These are phyloP conservation scores for Temnothorax unifasciatus DNA, from an alignment of 2,888 invertebrate genomes.

Conservation along the genomic window DNA sequence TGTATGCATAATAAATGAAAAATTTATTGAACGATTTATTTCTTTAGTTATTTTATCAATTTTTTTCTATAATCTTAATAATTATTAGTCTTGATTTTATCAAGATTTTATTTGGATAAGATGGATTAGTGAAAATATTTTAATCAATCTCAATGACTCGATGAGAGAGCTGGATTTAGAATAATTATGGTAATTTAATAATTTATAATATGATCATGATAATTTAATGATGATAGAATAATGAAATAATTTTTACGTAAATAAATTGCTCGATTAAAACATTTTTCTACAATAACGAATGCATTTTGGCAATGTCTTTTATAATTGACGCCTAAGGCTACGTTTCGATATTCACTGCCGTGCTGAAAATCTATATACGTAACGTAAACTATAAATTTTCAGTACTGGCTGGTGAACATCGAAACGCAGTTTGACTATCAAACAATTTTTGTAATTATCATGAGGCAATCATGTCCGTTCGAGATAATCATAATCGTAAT, in stretches of 20 bases:
- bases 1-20: not conserved
- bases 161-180: no score
- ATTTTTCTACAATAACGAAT: not conserved
- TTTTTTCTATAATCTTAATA: constrained; percentile 11
- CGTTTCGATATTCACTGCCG: no score
- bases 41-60: not conserved
- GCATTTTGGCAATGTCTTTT: not conserved
- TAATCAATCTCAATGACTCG: not conserved
- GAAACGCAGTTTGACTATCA: not conserved
- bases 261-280: not conserved
- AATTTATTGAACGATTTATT: not conserved
- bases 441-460: not conserved
- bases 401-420: no score
- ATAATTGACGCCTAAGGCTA: not conserved
- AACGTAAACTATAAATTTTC: no score
- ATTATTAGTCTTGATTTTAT: not conserved
- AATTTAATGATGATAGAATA: not conserved
- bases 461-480: not conserved
- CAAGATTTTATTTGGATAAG: not conserved
- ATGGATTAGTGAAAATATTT: not conserved
- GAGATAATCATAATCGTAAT: not conserved
- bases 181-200: no score
- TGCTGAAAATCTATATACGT: no score
- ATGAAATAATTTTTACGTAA: not conserved
- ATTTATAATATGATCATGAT: no score